Conservation (phyloP, 2,113 vertebrate genomes). For the Sclerurus mexicanus region DNA sequence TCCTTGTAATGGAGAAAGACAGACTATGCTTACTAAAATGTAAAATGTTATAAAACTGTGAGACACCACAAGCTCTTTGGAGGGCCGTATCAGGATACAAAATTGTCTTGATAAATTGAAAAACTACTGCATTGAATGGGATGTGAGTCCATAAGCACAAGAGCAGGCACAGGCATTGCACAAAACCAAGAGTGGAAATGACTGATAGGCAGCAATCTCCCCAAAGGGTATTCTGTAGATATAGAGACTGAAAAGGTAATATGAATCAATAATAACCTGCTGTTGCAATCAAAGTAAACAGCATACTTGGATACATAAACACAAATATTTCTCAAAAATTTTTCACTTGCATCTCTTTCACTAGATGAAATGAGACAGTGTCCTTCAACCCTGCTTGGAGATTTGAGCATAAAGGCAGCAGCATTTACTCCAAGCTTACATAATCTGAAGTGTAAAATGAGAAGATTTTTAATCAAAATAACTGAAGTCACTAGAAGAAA, state of each 20-base stretch:
- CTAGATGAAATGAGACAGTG: neutral
- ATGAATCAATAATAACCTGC: neutral
- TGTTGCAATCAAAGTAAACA: neutral
- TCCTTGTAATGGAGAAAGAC: neutral
- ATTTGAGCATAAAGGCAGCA: neutral
- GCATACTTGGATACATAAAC: neutral
- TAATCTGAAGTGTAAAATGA: neutral
- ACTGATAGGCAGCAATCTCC: neutral
- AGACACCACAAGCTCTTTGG: neutral
- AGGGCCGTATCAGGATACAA: neutral
- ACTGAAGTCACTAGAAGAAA: neutral
- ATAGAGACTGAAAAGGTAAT: neutral
- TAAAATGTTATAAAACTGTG: neutral
- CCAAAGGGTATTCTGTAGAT: neutral
- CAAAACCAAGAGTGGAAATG: neutral
- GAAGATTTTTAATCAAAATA: constrained; percentile 3
- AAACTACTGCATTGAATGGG: neutral
- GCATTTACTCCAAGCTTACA: neutral
- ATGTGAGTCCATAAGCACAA: fast-evolving
- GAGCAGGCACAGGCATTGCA: neutral
- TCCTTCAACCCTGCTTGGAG: neutral
- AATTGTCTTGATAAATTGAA: neutral
- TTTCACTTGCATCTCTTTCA: neutral
- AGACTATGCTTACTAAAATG: neutral
- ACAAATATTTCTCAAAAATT: neutral